Base-by-base conservation (phyloP, 2,797 vertebrate genomes). In the Dermochelys coriacea region DNA sequence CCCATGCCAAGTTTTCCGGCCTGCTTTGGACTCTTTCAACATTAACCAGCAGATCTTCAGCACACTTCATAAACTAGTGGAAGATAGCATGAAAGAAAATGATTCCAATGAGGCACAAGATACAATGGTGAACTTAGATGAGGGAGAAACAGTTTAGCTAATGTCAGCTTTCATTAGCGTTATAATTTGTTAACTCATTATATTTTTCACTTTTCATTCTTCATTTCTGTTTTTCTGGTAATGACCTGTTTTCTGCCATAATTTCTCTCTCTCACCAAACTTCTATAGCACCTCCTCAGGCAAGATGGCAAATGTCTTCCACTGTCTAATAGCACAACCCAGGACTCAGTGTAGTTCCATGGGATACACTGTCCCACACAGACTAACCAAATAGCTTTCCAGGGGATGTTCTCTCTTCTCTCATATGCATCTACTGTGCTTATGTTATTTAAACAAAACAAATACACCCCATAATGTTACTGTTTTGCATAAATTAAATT, bases 21-120 rank as follows among this genome's bases (percentile, higher is more conserved):
- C 1, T 4, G 37, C 91, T 10, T 74, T 97, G 34, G 98, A 98
- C 95, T 97, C 93, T 6, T 98, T 98, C 85, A 94, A 92, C 57
- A 91, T 85, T 77, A 98, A 97, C 1, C 98, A 98, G 80, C 97
- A 98, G 93, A 98, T 91, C 68, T 98, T 98, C 95, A 98, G 98
- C 94, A 98, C 97, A 1, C 96, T 98, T 87, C 98, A 98, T 89
- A 98, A 95, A n/a, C 98, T 98, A 5, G 98, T 98, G 91, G 98
- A 98, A 61, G 87, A 79, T 9, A 7, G 29, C 0, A 92, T 97
- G 79, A 92, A 94, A n/a, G 96, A 98, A 25, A 96, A 93, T 11
- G 31, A 52, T 11, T 91, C 97, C 5, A 98, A 98, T 82, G 59
- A 47, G 68, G 5, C 37, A 12, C 68, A 71, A 23, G 94, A 97